These are phyloP conservation scores for Chlorops oryzae DNA, from an alignment of 1,140 invertebrate genomes.

Conservation along the genomic window DNA sequence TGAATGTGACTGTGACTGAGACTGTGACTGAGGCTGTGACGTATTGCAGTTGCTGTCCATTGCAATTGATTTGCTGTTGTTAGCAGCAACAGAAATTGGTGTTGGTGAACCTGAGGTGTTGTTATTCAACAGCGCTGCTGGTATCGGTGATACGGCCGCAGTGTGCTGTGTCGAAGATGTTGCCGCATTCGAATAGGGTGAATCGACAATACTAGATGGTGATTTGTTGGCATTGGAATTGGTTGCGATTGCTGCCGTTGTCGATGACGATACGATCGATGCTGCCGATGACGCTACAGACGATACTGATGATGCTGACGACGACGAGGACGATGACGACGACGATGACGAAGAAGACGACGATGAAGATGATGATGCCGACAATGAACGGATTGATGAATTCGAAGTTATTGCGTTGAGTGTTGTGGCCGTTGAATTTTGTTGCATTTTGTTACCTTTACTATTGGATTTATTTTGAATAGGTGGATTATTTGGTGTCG, in stretches of 20 bases:
- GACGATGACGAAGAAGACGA: slow-evolving; percentile 14
- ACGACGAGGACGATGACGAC: slow-evolving; percentile 19
- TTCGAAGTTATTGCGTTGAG: slow-evolving; percentile 20
- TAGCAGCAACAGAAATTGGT: background rate
- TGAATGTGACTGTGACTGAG: slow-evolving; percentile 26
- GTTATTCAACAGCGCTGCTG: slow-evolving; percentile 10
- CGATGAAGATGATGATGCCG: background rate
- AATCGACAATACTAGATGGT: slow-evolving; percentile 8
- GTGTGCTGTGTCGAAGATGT: background rate
- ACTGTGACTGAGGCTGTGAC: background rate
- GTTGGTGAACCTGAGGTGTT: slow-evolving; percentile 9
- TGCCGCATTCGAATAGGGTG: slow-evolving; percentile 6
- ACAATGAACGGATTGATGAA: background rate
- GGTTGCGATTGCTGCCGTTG: slow-evolving; percentile 41
- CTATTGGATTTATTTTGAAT: background rate
- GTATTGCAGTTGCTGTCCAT: background rate
- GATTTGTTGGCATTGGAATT: slow-evolving; percentile 42
- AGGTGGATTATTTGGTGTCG: too few species aligned
- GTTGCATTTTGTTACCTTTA: slow-evolving; percentile 2
- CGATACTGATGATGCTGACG: slow-evolving; percentile 33
- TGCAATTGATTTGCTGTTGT: background rate
- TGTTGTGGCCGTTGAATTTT: background rate
- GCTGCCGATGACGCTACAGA: slow-evolving; percentile 34
- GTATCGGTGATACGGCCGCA: slow-evolving; percentile 4
- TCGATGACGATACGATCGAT: slow-evolving; percentile 37